Evolutionary conservation across 2,113 vertebrate species (phyloP), one percentile per base, ranked within the genome.

Genomic region (Setophaga kirtlandii): DNA sequence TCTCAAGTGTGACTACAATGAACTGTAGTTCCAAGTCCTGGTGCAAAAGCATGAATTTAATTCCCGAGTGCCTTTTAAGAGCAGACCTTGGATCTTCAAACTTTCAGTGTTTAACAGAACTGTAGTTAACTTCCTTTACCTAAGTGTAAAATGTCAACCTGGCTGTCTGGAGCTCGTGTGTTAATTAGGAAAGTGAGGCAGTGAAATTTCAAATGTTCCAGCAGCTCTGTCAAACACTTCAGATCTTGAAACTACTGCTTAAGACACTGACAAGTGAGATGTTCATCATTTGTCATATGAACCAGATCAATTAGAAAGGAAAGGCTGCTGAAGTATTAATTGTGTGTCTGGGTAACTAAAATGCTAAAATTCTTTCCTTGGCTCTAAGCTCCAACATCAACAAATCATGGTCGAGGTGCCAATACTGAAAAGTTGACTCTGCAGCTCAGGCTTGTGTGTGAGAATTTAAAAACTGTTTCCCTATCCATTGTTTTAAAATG

Each of bases 201-300:
- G 86, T 96, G 78, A 95, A 83, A 95, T 91, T 90, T 96, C 83
- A 94, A 94, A 83, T 96, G 96, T 96, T 96, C 95, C 93, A 96
- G 91, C 95, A 97, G 93, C 91, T 94, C 95, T 97, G 96, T 95
- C 96, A 96, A 92, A 97, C 52, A 52, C 91, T 93, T 94, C 91
- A 94, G 94, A 90, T 96, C 80, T 92, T 90, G 60, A 94, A 95
- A 90, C 91, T 97, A 18, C 86, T 96, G 86, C 95, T 96, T 83
- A 68, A 89, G 83, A 81, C 60, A 53, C 92, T 92, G 93, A 93
- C 93, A 97, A 95, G 94, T 90, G 95, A 97, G 95, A 89, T 92
- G 91, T 94, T 96, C 94, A 94, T 97, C 73, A 78, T 93, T 94
- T 97, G 86, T 97, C 86, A 92, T 94, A 81, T 82, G 95, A 94